phyloP scores from a whole-genome alignment of 2,113 vertebrate genomes.

The Egretta garzetta region DNA sequence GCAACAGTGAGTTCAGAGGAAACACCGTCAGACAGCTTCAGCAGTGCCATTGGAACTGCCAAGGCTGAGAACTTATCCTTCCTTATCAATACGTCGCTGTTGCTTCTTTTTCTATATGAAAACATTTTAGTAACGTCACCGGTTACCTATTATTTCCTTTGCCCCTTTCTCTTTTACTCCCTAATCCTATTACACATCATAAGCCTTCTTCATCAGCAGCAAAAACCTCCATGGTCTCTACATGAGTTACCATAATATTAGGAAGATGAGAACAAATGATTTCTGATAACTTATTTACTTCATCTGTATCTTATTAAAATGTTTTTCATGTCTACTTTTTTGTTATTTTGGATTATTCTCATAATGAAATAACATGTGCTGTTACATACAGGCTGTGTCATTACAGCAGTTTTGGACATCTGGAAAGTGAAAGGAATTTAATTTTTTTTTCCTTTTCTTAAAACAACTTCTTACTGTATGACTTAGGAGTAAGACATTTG shows the following conservation, averaged over 20 bases:
- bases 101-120: neutral
- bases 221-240: neutral
- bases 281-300: neutral
- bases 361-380: neutral
- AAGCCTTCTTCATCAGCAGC: neutral
- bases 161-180: neutral
- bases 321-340: neutral
- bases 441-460: neutral
- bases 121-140: neutral
- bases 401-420: neutral
- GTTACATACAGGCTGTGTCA: neutral
- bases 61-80: neutral
- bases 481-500: neutral
- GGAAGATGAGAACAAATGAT: neutral
- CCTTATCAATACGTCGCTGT: accelerated
- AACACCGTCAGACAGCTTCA: neutral
- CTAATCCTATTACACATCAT: neutral
- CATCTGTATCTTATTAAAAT: neutral
- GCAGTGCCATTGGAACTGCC: neutral
- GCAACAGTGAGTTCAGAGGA: neutral
- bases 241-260: neutral
- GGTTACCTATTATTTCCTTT: neutral
- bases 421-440: neutral
- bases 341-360: neutral
- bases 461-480: neutral